phyloP scores from a whole-genome alignment of 2,113 vertebrate genomes.

The Apus apus region DNA sequence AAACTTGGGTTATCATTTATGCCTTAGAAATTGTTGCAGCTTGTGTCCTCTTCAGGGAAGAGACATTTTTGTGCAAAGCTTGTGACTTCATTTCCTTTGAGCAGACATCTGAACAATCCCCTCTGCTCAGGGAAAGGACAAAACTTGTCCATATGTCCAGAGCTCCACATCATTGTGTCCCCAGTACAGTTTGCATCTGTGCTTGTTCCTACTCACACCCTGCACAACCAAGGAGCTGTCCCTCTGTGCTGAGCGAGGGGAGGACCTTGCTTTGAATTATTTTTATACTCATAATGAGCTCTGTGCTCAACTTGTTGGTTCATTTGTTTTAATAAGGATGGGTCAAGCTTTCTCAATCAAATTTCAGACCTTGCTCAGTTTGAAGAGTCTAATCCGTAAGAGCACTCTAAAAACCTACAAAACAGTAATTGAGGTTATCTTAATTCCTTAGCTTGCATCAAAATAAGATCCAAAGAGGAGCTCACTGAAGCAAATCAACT shows the following conservation, averaged over 20 bases:
- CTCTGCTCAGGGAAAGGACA: background rate
- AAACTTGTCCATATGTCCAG: background rate
- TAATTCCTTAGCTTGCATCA: background rate
- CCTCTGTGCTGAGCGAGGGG: background rate
- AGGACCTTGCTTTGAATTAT: background rate
- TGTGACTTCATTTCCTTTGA: background rate
- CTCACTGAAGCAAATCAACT: background rate
- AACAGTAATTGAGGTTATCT: background rate
- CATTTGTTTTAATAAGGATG: conserved; percentile 40
- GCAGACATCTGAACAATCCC: background rate
- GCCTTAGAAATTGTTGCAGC: background rate
- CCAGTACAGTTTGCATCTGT: background rate
- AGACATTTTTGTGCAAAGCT: background rate
- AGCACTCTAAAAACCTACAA: background rate
- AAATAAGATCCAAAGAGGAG: background rate
- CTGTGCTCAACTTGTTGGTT: conserved; percentile 19
- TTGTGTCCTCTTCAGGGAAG: background rate
- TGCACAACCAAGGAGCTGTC: background rate
- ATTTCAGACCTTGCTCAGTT: conserved; percentile 33
- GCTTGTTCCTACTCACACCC: background rate
- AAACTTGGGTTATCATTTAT: background rate
- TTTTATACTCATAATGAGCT: background rate
- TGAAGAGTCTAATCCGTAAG: background rate
- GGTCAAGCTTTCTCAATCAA: conserved; percentile 17
- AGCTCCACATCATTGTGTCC: background rate